Base-by-base conservation (phyloP, 2,797 vertebrate genomes). In the Rhinatrema bivittatum region DNA sequence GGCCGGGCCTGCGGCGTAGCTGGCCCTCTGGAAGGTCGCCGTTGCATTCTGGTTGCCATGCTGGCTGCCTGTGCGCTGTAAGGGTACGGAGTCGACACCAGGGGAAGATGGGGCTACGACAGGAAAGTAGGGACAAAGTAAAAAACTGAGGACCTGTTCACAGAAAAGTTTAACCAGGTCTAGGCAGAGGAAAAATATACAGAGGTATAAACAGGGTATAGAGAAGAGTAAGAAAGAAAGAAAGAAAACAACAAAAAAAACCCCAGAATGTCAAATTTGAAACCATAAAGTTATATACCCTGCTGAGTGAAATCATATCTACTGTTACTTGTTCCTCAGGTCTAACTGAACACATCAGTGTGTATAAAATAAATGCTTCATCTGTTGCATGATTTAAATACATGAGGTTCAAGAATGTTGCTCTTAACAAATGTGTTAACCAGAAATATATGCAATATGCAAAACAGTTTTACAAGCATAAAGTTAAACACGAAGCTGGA, bases 51-150 rank as follows among this genome's bases (percentile, higher is more conserved):
- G 85, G 14, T 78, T 68, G 60, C 79, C 82, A 26, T 84, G 84
- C 36, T 85, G 95, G 63, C 94, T 97, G 74, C 84, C 90, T 75
- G 94, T 89, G 77, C 95, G 91, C 93, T 99, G 95, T 88, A 98
- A 92, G 84, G 95, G 89, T 87, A 85, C 79, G 88, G 94, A 94
- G 93, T 99, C 94, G 81, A 97, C 93, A 93, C 91, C 95, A 42
- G 95, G 95, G 87, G 95, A 99, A 85, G 94, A 96, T 69, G 94
- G 95, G 90, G 95, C 95, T 99, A 94, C 64, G 87, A 81, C 69
- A 81, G 91, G 89, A 91, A 92, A 97, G 91, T 89, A 89, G 87
- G 94, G 91, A 97, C 90, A 97, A 84, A 96, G 88, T 86, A 93
- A 87, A 88, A 93, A 91, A 87, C 87, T 96, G 90, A 98, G 87